These are phyloP conservation scores for Brachionus sp. DNA, from an alignment of 1,140 invertebrate genomes.

Conservation along the genomic window DNA sequence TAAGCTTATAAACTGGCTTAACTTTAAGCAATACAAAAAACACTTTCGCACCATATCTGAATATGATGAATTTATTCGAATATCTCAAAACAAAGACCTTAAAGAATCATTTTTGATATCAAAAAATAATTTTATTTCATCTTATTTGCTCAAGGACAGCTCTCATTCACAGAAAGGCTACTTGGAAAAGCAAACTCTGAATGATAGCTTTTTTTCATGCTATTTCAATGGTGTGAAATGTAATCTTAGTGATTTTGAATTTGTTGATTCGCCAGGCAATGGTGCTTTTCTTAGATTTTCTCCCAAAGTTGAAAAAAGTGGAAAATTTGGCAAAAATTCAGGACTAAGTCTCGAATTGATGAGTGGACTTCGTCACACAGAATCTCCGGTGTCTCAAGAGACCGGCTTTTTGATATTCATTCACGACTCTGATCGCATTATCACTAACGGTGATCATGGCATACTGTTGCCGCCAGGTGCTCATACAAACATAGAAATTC, in stretches of 20 bases:
- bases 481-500: slow-evolving; percentile 18
- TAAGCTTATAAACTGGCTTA: slow-evolving; percentile 25
- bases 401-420: not conserved
- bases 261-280: not conserved
- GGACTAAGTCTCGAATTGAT: not conserved
- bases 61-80: not conserved
- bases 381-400: slow-evolving; percentile 1
- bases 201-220: not conserved
- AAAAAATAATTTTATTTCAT: slow-evolving; percentile 9
- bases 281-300: not conserved
- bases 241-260: not conserved
- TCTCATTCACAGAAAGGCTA: not conserved
- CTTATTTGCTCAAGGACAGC: not conserved
- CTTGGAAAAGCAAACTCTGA: not conserved
- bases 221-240: not conserved
- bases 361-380: not conserved
- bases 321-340: slow-evolving; percentile 31
- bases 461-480: not conserved
- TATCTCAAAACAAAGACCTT: not conserved
- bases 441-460: not conserved
- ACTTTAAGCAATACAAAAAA: not conserved
- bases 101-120: slow-evolving; percentile 18
- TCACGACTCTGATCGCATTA: not conserved
- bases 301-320: not conserved
- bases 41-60: not conserved